Percentiles rank a stretch among this genome's conserved stretches.
Evolutionary conservation across 2,888 invertebrate genomes (phyloP).

Genomic region (Cosmia pyralina): DNA sequence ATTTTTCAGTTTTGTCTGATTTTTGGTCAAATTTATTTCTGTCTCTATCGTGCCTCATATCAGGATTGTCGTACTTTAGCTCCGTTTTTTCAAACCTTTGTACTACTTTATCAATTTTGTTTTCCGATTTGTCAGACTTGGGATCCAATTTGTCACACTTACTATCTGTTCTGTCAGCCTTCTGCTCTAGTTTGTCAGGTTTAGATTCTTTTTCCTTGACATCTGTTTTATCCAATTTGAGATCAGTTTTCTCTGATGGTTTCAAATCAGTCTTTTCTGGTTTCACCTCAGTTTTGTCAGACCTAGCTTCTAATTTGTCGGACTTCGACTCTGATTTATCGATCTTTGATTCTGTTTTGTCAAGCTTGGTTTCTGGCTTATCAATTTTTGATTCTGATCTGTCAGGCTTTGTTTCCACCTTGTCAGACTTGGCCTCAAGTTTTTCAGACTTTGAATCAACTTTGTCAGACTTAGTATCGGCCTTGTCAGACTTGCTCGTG

Average conservation of each 20-base stretch:
- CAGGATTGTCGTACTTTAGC: constrained; percentile 60
- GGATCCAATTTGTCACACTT: constrained; percentile 51
- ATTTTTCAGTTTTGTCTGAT: constrained; percentile 56
- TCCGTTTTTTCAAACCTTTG: constrained; percentile 60
- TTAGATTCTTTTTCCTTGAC: constrained; percentile 57
- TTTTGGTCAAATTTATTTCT: constrained; percentile 57
- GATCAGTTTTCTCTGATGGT: constrained; percentile 60
- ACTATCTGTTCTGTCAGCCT: constrained; percentile 53
- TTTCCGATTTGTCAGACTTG: constrained; percentile 54
- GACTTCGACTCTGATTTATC: constrained; percentile 36
- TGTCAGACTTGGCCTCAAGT: constrained; percentile 35
- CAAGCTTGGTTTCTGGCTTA: constrained; percentile 38
- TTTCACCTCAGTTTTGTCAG: constrained; percentile 63
- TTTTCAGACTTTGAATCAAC: constrained; percentile 41
- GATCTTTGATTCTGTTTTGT: constrained; percentile 41
- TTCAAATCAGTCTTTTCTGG: constrained; percentile 65
- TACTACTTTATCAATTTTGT: constrained; percentile 49
- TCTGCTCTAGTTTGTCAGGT: constrained; percentile 52
- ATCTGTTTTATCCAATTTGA: constrained; percentile 63
- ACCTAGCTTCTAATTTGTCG: constrained; percentile 58
- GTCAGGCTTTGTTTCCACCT: constrained; percentile 37
- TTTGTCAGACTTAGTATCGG: constrained; percentile 37
- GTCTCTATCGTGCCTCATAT: constrained; percentile 58
- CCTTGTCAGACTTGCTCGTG: constrained; percentile 37
- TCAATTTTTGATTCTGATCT: constrained; percentile 45